A percentile compares a stretch with the other conserved stretches of the same genome.
These are phyloP conservation scores for Magallana nippona DNA, from an alignment of 2,888 invertebrate species.

Conservation along the genomic window DNA sequence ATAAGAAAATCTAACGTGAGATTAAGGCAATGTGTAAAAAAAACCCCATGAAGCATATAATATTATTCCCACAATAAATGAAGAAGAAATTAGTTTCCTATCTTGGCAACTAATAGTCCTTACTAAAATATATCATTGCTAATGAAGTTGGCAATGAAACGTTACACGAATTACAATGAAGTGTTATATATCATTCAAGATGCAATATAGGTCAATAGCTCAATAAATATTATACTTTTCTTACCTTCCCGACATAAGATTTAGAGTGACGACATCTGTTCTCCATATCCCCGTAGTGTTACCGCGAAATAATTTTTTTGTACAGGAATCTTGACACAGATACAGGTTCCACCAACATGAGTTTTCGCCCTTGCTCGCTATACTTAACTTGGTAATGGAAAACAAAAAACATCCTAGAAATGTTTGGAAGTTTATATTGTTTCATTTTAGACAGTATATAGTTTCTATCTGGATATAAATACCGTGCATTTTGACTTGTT, in stretches of 20 bases:
- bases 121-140: too few species aligned
- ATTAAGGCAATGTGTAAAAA: too few species aligned
- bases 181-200: too few species aligned
- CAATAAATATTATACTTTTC: background rate
- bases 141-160: too few species aligned
- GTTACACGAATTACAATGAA: too few species aligned
- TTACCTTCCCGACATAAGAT: background rate
- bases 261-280: background rate
- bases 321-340: conserved; percentile 11
- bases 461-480: background rate
- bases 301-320: background rate
- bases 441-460: too few species aligned
- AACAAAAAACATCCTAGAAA: background rate
- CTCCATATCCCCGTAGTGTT: background rate
- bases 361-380: conserved; percentile 7
- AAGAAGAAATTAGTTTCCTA: too few species aligned
- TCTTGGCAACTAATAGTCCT: too few species aligned
- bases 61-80: too few species aligned
- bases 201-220: background rate
- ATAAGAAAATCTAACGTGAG: too few species aligned
- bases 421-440: too few species aligned
- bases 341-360: conserved; percentile 2
- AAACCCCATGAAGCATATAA: too few species aligned
- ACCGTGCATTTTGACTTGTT: background rate
- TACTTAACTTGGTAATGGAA: background rate